These are phyloP conservation scores for Cylindroiulus punctatus DNA, from an alignment of 2,888 invertebrate genomes.

Conservation along the genomic window DNA sequence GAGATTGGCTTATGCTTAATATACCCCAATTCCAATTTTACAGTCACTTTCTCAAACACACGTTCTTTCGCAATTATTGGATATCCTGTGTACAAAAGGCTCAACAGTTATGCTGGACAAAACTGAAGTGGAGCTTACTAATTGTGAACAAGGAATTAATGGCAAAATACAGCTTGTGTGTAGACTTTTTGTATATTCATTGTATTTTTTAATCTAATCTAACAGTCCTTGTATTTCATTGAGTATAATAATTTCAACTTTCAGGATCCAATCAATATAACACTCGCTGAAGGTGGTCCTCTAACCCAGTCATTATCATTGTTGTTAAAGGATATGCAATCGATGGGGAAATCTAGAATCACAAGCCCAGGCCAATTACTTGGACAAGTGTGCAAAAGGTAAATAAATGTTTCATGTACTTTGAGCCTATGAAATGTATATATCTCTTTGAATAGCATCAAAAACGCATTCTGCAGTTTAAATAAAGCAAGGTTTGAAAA, in stretches of 20 bases:
- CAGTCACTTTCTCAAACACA: slow-evolving; percentile 57
- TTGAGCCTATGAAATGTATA: too few relatives aligned
- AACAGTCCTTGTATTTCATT: too few relatives aligned
- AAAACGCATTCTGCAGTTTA: too few relatives aligned
- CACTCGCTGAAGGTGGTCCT: slow-evolving; percentile 64
- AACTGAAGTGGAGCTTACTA: slow-evolving; percentile 52
- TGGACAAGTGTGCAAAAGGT: slow-evolving; percentile 66
- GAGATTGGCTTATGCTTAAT: slow-evolving; percentile 4
- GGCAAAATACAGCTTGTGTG: slow-evolving; percentile 12
- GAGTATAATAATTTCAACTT: slow-evolving; percentile 55
- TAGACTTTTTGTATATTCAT: slow-evolving; percentile 45
- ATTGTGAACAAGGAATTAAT: slow-evolving; percentile 51
- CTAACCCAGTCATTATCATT: slow-evolving; percentile 65
- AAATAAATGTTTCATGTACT: slow-evolving; percentile 57
- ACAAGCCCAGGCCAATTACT: slow-evolving; percentile 66
- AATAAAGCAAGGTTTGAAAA: too few relatives aligned
- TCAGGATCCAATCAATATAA: slow-evolving; percentile 64
- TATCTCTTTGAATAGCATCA: too few relatives aligned
- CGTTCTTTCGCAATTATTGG: slow-evolving; percentile 60
- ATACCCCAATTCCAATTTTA: background rate
- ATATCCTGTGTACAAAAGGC: slow-evolving; percentile 60
- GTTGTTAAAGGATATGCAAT: slow-evolving; percentile 67
- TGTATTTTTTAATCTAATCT: slow-evolving; percentile 29
- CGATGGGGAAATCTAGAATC: slow-evolving; percentile 62
- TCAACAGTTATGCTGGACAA: background rate